phyloP scores from a whole-genome alignment of 2,888 invertebrate species.

The Neuroscelio doddi region DNA sequence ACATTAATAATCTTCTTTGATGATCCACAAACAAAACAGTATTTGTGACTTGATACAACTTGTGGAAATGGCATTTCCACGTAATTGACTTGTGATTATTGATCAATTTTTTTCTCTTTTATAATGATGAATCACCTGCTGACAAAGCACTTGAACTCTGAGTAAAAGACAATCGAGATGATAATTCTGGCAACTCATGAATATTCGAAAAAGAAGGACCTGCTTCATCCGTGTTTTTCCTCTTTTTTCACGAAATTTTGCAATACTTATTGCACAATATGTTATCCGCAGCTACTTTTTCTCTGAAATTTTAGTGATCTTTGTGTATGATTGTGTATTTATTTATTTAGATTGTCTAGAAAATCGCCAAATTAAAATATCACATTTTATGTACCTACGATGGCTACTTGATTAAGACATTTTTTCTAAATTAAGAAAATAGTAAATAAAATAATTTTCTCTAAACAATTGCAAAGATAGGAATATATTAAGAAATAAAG shows the following conservation, averaged over 20 bases:
- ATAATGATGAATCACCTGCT: neutral
- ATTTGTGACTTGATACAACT: conserved; percentile 25
- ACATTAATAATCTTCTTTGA: neutral
- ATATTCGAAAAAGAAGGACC: neutral
- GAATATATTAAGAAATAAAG: too few relatives aligned
- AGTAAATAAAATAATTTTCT: too few relatives aligned
- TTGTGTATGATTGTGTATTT: neutral
- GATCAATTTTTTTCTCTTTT: neutral
- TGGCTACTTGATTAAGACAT: neutral
- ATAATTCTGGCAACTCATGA: neutral
- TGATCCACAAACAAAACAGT: conserved; percentile 8
- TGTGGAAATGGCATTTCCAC: conserved; percentile 10
- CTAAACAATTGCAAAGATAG: too few relatives aligned
- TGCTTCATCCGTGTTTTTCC: neutral
- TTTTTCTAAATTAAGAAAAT: too few relatives aligned
- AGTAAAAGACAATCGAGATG: neutral
- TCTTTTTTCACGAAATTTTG: neutral
- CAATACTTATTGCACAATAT: neutral
- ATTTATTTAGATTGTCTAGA: neutral
- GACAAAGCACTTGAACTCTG: neutral
- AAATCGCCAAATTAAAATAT: neutral
- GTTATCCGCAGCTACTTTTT: neutral
- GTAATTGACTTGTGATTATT: neutral
- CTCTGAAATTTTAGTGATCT: neutral
- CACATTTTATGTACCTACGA: neutral